Evolutionary conservation across 2,888 invertebrate genomes (phyloP).

Genomic region (Actias luna): DNA sequence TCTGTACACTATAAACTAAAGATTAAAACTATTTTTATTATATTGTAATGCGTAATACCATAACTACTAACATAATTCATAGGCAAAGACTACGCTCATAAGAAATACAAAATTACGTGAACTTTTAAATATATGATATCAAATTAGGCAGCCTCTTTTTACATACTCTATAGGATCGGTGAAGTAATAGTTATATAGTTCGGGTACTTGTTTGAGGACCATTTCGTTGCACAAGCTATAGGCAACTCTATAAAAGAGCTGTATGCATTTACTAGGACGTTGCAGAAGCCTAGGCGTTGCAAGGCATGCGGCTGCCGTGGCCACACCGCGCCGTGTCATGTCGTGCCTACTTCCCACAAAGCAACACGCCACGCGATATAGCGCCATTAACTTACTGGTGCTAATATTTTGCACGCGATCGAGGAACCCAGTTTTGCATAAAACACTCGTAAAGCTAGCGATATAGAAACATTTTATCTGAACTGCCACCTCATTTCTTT

Average conservation of each 20-base stretch:
- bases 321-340: not conserved
- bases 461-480: conserved; percentile 41
- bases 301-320: conserved; percentile 20
- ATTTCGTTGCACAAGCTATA: conserved; percentile 47
- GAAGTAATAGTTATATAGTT: conserved; percentile 36
- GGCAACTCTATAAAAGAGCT: conserved; percentile 54
- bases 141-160: conserved; percentile 28
- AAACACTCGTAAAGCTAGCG: conserved; percentile 47
- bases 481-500: conserved; percentile 34
- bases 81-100: not conserved
- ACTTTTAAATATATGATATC: not conserved
- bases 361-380: conserved; percentile 19
- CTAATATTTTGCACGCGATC: conserved; percentile 47
- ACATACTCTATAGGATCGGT: conserved; percentile 45
- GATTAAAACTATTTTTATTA: not conserved
- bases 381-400: conserved; percentile 18
- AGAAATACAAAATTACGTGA: not conserved
- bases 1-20: not conserved
- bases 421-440: conserved; percentile 43
- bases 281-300: conserved; percentile 25
- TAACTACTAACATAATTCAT: conserved; percentile 5
- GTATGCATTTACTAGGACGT: conserved; percentile 42
- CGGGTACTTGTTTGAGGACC: conserved; percentile 41
- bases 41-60: not conserved
- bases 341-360: conserved; percentile 15